Evolutionary conservation across 1,140 invertebrate genomes (phyloP).

Genomic region (Drosophila malerkotliana): DNA sequence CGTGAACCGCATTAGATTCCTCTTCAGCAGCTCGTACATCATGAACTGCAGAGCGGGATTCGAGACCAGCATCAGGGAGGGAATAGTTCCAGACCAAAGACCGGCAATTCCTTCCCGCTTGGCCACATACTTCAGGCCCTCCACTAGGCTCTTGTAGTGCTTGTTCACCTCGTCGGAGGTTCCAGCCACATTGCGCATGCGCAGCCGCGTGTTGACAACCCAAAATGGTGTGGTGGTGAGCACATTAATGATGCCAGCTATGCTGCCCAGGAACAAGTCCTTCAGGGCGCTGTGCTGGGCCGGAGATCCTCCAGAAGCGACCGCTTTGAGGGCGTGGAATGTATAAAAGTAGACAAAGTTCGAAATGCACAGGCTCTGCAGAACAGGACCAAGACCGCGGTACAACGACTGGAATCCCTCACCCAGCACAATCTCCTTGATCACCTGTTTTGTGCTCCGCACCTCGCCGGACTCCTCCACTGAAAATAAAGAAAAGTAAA

Average conservation of each 20-base stretch:
- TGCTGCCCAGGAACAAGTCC: slow-evolving; percentile 91
- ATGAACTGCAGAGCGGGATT: slow-evolving; percentile 97
- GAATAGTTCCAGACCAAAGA: slow-evolving; percentile 92
- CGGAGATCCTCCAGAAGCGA: slow-evolving; percentile 84
- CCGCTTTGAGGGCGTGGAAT: slow-evolving; percentile 92
- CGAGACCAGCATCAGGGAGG: slow-evolving; percentile 92
- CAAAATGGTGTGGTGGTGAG: slow-evolving; percentile 93
- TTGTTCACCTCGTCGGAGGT: slow-evolving; percentile 73
- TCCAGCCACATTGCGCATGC: slow-evolving; percentile 86
- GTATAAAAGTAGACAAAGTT: slow-evolving; percentile 97
- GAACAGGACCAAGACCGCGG: slow-evolving; percentile 91
- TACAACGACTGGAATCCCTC: slow-evolving; percentile 91
- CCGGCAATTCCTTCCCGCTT: slow-evolving; percentile 88
- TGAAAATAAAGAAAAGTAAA: slow-evolving; percentile 69
- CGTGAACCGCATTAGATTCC: slow-evolving; percentile 82
- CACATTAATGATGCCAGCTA: slow-evolving; percentile 94
- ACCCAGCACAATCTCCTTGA: slow-evolving; percentile 87
- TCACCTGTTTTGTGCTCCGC: slow-evolving; percentile 86
- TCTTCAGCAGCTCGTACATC: slow-evolving; percentile 94
- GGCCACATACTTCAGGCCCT: slow-evolving; percentile 89
- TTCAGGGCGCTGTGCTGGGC: slow-evolving; percentile 86
- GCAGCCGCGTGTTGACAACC: slow-evolving; percentile 95
- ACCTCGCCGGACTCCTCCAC: slow-evolving; percentile 86
- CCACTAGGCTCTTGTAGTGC: slow-evolving; percentile 85
- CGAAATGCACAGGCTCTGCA: slow-evolving; percentile 92